Conservation (phyloP, 2,113 vertebrate species). For the Cavia porcellus region DNA sequence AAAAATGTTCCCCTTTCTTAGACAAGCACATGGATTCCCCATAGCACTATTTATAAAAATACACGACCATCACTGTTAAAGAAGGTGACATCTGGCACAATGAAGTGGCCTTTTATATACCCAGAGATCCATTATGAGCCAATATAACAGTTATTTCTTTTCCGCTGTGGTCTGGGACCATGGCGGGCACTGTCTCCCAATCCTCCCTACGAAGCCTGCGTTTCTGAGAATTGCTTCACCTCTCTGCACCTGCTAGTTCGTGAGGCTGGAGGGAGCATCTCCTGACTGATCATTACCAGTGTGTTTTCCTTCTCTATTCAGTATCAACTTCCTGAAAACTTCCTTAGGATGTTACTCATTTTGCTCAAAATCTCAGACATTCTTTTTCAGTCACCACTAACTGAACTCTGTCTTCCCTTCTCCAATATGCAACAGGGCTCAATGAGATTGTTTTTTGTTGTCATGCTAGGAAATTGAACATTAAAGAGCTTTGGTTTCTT, state of each 20-base stretch:
- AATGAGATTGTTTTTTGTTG: slow-evolving; percentile 80
- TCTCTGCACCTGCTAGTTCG: background rate
- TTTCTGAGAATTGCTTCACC: background rate
- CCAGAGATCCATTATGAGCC: background rate
- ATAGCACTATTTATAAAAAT: fast-evolving
- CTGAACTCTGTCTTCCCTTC: slow-evolving; percentile 66
- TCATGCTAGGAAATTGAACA: slow-evolving; percentile 71
- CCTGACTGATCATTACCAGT: slow-evolving; percentile 27
- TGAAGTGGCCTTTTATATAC: background rate
- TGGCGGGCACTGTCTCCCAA: fast-evolving
- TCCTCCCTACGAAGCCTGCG: slow-evolving; percentile 25
- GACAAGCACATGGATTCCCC: background rate
- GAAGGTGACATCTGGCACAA: background rate
- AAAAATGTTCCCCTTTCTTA: background rate
- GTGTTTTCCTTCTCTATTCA: background rate
- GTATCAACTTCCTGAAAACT: slow-evolving; percentile 44
- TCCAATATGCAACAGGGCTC: slow-evolving; percentile 22
- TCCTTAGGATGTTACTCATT: slow-evolving; percentile 49
- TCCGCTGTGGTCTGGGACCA: fast-evolving
- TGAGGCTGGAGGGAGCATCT: background rate
- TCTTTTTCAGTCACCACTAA: background rate
- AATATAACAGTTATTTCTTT: background rate
- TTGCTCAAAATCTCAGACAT: slow-evolving; percentile 33
- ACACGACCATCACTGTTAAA: background rate
- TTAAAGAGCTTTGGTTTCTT: slow-evolving; percentile 79